Evolutionary conservation across 1,140 invertebrate genomes (phyloP).

Genomic region (Pectinophora gossypiella): DNA sequence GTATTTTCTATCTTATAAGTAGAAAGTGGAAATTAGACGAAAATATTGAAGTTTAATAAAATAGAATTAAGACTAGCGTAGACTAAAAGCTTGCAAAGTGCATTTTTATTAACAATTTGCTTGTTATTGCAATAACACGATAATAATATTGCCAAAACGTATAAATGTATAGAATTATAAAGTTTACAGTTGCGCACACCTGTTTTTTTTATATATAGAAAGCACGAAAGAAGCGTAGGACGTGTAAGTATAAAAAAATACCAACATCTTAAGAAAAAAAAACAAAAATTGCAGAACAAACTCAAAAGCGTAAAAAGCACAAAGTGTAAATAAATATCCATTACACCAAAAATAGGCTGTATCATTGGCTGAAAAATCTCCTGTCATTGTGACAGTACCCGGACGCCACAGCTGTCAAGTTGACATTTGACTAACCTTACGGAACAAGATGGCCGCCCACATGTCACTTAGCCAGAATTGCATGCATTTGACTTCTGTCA

Average conservation of each 20-base stretch:
- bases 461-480: slow-evolving; percentile 57
- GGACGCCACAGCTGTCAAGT: slow-evolving; percentile 35
- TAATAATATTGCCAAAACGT: too few species aligned
- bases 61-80: too few species aligned
- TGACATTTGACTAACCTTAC: slow-evolving; percentile 55
- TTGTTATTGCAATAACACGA: too few species aligned
- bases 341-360: slow-evolving; percentile 5
- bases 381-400: slow-evolving; percentile 11
- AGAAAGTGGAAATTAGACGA: too few species aligned
- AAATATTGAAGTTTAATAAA: too few species aligned
- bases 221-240: too few species aligned
- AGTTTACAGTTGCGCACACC: too few species aligned
- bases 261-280: background rate
- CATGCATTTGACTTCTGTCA: slow-evolving; percentile 68
- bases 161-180: too few species aligned
- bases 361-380: too few species aligned
- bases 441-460: slow-evolving; percentile 55
- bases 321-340: slow-evolving; percentile 13
- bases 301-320: slow-evolving; percentile 10
- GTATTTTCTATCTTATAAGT: too few species aligned
- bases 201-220: too few species aligned
- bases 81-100: background rate
- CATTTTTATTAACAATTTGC: background rate
- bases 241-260: too few species aligned
- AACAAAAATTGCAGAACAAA: slow-evolving; percentile 17